phyloP scores from a whole-genome alignment of 2,888 invertebrate species.

The Drosophila pseudotalamancana region DNA sequence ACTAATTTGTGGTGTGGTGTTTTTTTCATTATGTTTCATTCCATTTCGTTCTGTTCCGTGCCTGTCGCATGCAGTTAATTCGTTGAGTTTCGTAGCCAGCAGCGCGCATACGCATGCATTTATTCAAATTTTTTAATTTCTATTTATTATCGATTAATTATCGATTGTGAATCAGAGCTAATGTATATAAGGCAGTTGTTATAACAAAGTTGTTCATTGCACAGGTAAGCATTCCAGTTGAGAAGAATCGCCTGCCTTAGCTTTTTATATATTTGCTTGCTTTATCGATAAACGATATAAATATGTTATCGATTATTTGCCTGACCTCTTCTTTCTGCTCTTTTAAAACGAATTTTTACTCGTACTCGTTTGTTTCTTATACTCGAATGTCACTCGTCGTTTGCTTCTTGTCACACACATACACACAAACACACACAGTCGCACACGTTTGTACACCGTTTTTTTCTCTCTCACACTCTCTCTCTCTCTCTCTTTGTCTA shows the following conservation, averaged over 20 bases:
- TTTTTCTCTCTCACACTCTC: slow-evolving; percentile 13
- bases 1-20: slow-evolving; percentile 75
- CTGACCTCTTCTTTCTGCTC: not conserved
- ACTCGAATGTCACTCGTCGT: slow-evolving; percentile 33
- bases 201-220: slow-evolving; percentile 31
- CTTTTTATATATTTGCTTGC: slow-evolving; percentile 25
- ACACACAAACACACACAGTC: slow-evolving; percentile 5
- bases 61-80: slow-evolving; percentile 18
- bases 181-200: slow-evolving; percentile 37
- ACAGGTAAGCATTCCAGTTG: slow-evolving; percentile 54
- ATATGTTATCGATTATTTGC: slow-evolving; percentile 12
- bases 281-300: slow-evolving; percentile 29
- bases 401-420: slow-evolving; percentile 17
- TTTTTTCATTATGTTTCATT: slow-evolving; percentile 29
- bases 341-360: too few relatives aligned
- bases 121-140: not conserved
- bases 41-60: slow-evolving; percentile 20
- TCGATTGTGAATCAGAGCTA: slow-evolving; percentile 33
- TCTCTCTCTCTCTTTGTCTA: slow-evolving; percentile 1
- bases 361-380: slow-evolving; percentile 15
- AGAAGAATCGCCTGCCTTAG: slow-evolving; percentile 31
- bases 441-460: slow-evolving; percentile 22
- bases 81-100: slow-evolving; percentile 51
- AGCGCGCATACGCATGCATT: slow-evolving; percentile 70
- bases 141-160: slow-evolving; percentile 6